Percentiles rank a stretch among this genome's conserved stretches.
These are phyloP conservation scores for Coracopsis vasa DNA, from an alignment of 2,113 vertebrate species.

Conservation along the genomic window DNA sequence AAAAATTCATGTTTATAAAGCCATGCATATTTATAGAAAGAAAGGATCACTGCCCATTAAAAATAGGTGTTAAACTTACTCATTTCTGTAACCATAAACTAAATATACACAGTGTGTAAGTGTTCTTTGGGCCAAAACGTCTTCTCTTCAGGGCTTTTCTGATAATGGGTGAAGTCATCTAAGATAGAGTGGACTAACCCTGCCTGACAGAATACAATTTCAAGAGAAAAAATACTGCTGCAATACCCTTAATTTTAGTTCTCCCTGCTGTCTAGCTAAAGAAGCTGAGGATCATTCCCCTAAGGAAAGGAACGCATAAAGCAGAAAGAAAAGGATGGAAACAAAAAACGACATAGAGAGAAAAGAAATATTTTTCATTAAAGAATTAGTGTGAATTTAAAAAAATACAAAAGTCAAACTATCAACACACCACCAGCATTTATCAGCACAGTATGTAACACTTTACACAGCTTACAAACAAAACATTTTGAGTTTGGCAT, in stretches of 20 bases:
- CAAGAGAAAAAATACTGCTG: neutral
- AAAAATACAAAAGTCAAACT: neutral
- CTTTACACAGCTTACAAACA: neutral
- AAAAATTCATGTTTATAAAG: conserved; percentile 24
- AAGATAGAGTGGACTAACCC: neutral
- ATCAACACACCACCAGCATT: neutral
- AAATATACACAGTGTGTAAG: neutral
- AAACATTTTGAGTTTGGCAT: neutral
- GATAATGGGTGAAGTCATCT: neutral
- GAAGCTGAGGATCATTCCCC: neutral
- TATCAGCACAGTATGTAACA: neutral
- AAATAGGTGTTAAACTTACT: neutral
- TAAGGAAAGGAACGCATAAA: neutral
- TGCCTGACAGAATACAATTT: neutral
- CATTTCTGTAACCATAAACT: neutral
- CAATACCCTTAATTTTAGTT: neutral
- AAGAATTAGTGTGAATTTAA: neutral
- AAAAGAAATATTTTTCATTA: neutral
- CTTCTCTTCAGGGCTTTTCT: neutral
- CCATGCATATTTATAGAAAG: neutral
- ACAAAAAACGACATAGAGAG: neutral
- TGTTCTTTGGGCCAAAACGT: neutral
- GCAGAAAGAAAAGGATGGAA: neutral
- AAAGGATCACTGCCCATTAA: neutral
- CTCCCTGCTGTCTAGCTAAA: neutral